Evolutionary conservation across 2,797 vertebrate genomes (phyloP).

Genomic region (Enteromius radiatus): DNA sequence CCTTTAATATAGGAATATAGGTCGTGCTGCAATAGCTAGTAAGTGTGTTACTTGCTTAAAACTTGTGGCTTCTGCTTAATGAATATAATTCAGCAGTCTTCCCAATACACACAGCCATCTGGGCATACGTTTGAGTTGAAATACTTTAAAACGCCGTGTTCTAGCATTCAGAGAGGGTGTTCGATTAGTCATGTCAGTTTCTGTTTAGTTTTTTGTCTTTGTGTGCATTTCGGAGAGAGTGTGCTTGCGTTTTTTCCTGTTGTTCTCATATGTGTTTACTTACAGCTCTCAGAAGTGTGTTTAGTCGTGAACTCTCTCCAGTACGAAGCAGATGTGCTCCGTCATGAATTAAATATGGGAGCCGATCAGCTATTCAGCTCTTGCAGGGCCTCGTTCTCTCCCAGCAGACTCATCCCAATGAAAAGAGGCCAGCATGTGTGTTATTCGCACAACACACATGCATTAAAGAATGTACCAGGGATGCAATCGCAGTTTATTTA

Average conservation of each 20-base stretch:
- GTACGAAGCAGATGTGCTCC: constrained; percentile 73
- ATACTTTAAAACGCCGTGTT: background rate
- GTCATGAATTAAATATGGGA: constrained; percentile 83
- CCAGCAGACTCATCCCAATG: constrained; percentile 79
- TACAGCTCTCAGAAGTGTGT: constrained; percentile 70
- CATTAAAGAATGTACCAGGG: constrained; percentile 42
- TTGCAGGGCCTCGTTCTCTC: constrained; percentile 66
- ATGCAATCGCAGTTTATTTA: constrained; percentile 31
- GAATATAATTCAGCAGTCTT: background rate
- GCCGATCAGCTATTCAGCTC: constrained; percentile 73
- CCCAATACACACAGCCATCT: constrained; percentile 7
- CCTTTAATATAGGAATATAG: background rate
- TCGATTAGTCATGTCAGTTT: constrained; percentile 9
- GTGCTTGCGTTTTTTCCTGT: constrained; percentile 58
- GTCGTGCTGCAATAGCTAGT: background rate
- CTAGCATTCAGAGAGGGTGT: background rate
- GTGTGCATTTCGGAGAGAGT: constrained; percentile 14
- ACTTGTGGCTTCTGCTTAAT: background rate
- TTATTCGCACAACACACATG: constrained; percentile 40
- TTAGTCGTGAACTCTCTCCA: constrained; percentile 67
- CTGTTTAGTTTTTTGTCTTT: constrained; percentile 38
- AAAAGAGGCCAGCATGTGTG: constrained; percentile 51
- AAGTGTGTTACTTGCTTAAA: background rate
- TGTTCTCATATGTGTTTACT: constrained; percentile 57
- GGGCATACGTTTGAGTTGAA: background rate